A percentile compares a stretch with the other conserved stretches of the same genome.
Evolutionary conservation across 2,797 vertebrate genomes (phyloP).

Genomic region (Tamandua tetradactyla): DNA sequence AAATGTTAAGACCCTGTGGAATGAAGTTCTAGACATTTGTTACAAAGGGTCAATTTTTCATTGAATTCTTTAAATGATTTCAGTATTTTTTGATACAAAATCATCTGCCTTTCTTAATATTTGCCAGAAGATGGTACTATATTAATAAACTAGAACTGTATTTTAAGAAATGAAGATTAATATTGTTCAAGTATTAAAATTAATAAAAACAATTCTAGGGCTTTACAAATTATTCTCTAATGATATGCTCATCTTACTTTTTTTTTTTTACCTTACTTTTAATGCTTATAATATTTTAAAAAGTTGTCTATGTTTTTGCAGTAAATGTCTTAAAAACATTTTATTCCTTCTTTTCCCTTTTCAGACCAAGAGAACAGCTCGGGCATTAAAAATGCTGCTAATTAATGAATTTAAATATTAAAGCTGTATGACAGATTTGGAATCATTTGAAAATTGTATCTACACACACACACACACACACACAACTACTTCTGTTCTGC

Average conservation of each 20-base stretch:
- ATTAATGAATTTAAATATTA: neutral
- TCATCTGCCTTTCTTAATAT: conserved; percentile 64
- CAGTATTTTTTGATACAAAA: conserved; percentile 53
- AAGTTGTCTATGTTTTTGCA: conserved; percentile 42
- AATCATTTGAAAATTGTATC: neutral
- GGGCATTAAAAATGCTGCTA: neutral
- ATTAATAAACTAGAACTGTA: conserved; percentile 79
- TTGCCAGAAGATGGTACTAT: conserved; percentile 86
- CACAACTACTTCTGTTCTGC: neutral
- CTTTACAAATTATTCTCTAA: conserved; percentile 52
- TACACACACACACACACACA: neutral
- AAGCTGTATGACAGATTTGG: conserved; percentile 9
- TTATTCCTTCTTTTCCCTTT: neutral
- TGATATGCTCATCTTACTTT: conserved; percentile 37
- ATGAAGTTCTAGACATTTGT: conserved; percentile 70
- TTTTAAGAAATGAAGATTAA: conserved; percentile 54
- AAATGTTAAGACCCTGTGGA: conserved; percentile 76
- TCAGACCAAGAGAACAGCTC: conserved; percentile 9
- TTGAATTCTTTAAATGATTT: conserved; percentile 83
- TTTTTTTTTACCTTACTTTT: conserved; percentile 50
- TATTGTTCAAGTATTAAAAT: conserved; percentile 45
- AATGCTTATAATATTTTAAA: conserved; percentile 30
- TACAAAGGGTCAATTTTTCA: conserved; percentile 83
- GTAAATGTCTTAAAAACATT: neutral
- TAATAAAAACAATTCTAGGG: neutral